These are phyloP conservation scores for Magallana ariakensis DNA, from an alignment of 1,140 invertebrate species.

Conservation along the genomic window DNA sequence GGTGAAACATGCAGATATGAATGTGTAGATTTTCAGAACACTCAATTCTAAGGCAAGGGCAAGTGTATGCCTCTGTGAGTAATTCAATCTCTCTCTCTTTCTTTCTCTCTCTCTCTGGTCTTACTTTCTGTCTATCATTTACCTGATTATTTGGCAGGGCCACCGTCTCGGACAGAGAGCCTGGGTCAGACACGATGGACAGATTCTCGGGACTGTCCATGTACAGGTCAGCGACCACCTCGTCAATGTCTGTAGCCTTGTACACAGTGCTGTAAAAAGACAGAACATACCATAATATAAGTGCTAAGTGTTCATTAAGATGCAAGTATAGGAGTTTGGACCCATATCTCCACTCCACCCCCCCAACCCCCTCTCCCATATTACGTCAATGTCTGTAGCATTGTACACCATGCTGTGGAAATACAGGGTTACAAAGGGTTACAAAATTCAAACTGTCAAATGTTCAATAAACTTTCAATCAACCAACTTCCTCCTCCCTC, in stretches of 20 bases:
- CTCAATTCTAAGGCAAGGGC: not conserved
- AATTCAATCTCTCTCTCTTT: not conserved
- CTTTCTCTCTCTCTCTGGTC: not conserved
- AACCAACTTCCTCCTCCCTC: too few species aligned
- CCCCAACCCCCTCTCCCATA: too few species aligned
- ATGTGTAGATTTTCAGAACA: too few species aligned
- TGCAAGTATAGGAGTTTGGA: too few species aligned
- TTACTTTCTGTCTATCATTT: slow-evolving; percentile 52
- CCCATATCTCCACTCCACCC: too few species aligned
- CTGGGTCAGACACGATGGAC: slow-evolving; percentile 52
- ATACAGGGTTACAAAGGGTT: too few species aligned
- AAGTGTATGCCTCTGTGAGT: not conserved
- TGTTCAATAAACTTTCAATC: too few species aligned
- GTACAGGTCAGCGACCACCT: slow-evolving; percentile 63
- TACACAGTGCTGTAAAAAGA: slow-evolving; percentile 58
- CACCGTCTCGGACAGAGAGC: slow-evolving; percentile 83
- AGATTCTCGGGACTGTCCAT: slow-evolving; percentile 56
- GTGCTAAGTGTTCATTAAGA: too few species aligned
- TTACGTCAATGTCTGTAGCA: too few species aligned
- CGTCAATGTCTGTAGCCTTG: slow-evolving; percentile 68
- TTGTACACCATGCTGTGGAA: too few species aligned
- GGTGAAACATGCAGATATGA: too few species aligned
- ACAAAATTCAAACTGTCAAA: too few species aligned
- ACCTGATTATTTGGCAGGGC: slow-evolving; percentile 92
- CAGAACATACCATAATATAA: not conserved